These are phyloP conservation scores for Amphilophus citrinellus DNA, from an alignment of 2,113 vertebrate genomes.

Conservation along the genomic window DNA sequence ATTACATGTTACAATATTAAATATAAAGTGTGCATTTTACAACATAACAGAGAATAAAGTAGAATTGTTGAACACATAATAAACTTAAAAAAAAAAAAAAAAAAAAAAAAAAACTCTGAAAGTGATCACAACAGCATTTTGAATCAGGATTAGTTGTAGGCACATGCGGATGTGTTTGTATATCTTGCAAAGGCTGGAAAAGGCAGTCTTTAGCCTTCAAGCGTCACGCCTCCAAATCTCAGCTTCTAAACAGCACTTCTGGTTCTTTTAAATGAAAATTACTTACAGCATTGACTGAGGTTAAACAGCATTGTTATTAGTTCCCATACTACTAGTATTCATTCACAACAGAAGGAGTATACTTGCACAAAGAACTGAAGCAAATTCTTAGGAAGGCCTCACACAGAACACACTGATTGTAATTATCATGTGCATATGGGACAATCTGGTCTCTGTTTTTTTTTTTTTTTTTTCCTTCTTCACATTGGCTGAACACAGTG, in stretches of 20 bases:
- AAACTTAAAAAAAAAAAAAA: background rate
- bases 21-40: slow-evolving; percentile 19
- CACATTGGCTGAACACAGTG: slow-evolving; percentile 52
- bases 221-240: slow-evolving; percentile 52
- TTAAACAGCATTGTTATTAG: slow-evolving; percentile 51
- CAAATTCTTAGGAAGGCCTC: slow-evolving; percentile 60
- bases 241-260: slow-evolving; percentile 72
- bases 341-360: slow-evolving; percentile 59
- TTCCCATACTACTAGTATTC: slow-evolving; percentile 38
- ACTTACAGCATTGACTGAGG: slow-evolving; percentile 51
- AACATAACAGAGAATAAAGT: slow-evolving; percentile 26
- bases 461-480: slow-evolving; percentile 29
- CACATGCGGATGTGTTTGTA: slow-evolving; percentile 76
- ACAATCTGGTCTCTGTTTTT: slow-evolving; percentile 22
- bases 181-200: slow-evolving; percentile 64
- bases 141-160: slow-evolving; percentile 65
- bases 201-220: slow-evolving; percentile 54
- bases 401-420: slow-evolving; percentile 60
- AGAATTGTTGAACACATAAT: slow-evolving; percentile 32
- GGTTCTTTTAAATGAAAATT: slow-evolving; percentile 63
- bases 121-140: slow-evolving; percentile 42
- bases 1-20: slow-evolving; percentile 27
- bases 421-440: slow-evolving; percentile 68
- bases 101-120: slow-evolving; percentile 13
- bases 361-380: slow-evolving; percentile 67